Base-by-base conservation (phyloP, 2,797 vertebrate genomes). In the Ispidina lecontei region DNA sequence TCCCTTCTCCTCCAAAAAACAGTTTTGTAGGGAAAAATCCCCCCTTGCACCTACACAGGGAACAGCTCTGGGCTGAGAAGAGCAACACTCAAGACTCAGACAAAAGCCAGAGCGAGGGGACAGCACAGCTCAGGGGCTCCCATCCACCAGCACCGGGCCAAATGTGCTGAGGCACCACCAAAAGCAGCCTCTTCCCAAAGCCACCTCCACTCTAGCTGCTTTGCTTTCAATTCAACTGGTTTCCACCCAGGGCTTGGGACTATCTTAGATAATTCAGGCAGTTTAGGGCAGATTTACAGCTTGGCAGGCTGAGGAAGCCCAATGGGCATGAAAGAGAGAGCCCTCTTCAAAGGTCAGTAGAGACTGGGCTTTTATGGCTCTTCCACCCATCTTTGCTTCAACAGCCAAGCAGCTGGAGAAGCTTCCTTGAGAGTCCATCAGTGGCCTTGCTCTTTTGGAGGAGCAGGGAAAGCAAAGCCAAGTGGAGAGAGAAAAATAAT, bases 101-200 rank as follows among this genome's bases (percentile, higher is more conserved):
- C 6, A n/a, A 7, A 25, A 1, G 1, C 31, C 0, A 1, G 63
- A 51, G 29, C 0, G 0, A 23, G 1, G 2, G 46, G 46, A 35
- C 62, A 64, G 43, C 1, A 0, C 23, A 11, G 88, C 67, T 3
- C 0, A 80, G 18, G 41, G 69, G 31, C n/a, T 37, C 1, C 0
- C 51, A 43, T 4, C 59, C 7, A 35, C n/a, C 62, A 35, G 37
- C 7, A 0, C 54, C n/a, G 2, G 5, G 10, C 23, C 12, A 7
- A 37, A 20, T 43, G 31, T 3, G 2, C 21, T 7, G 2, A 37
- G 3, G 43, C 12, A 14, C 44, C 35, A 78, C 59, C 65, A 52
- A 70, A 81, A 56, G 19, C 1, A 90, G 78, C 47, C 63, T 72
- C 71, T 67, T 29, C 68, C 73, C 58, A 8, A 73, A 41, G 46